Conservation (phyloP, 2,888 invertebrate genomes). For the Tipula unca region DNA sequence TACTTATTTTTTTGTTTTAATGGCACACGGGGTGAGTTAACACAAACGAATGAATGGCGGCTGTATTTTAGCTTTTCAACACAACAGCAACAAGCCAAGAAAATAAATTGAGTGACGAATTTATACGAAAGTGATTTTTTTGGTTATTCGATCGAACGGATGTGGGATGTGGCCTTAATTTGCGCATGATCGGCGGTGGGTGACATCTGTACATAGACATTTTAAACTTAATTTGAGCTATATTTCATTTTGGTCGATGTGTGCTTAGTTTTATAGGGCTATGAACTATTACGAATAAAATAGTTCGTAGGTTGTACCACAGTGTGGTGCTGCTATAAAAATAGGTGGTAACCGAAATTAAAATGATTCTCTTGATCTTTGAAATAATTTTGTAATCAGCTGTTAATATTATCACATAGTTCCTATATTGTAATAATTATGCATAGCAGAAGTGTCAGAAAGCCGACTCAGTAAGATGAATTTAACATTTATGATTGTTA, state of each 20-base stretch:
- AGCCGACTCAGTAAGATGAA: no score
- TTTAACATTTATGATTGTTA: no score
- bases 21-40: constrained; percentile 22
- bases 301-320: no score
- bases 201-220: neutral
- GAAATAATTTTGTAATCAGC: no score
- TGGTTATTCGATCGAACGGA: neutral
- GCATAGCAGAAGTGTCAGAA: no score
- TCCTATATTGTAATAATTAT: no score
- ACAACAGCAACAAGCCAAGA: constrained; percentile 19
- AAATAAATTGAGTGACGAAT: neutral
- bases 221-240: neutral
- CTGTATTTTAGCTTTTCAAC: neutral
- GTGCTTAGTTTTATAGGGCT: neutral
- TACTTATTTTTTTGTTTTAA: neutral
- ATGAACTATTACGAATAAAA: neutral
- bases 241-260: neutral
- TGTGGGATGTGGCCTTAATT: constrained; percentile 20
- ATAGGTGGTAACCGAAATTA: no score
- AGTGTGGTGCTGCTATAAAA: no score
- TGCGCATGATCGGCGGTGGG: neutral
- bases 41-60: constrained; percentile 21
- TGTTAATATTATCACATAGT: no score
- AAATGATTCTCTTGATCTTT: no score
- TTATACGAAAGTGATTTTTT: neutral